Base-by-base conservation (phyloP, 1,140 invertebrate genomes). In the Leptonema lineaticorne region DNA sequence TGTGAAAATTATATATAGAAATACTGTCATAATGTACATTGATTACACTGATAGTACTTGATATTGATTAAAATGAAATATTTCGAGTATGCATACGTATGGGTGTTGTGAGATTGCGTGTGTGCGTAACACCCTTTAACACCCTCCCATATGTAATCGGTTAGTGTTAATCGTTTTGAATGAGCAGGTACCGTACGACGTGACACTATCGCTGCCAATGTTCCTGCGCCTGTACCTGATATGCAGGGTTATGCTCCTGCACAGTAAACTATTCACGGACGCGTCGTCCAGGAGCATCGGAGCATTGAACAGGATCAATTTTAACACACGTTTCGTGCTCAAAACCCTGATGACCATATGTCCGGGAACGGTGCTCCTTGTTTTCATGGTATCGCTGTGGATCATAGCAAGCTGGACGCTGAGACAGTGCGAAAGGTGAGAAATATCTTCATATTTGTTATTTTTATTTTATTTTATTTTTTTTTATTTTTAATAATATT, bases 271-370 rank as follows among this genome's bases (percentile, higher is more conserved):
- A 62, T 99, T 99, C 85, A 99, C 97, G 46, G 97, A 99, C 84
- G 96, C 96, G 70, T 97, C 95, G 53, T 96, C 93, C 58, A 86
- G 91, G 77, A 92, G 90, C 83, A 93, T 93, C 85, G 96, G 96
- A 77, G 97, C 97, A 76, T 88, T 99, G 76, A 99, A 99, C 88
- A 90, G 97, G 77, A 99, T 99, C 82, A 99, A 98, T 85, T 99
- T 99, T 87, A 98, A 99, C 84, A 99, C 97, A 76, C 88, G 92
- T 77, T 99, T 99, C 85, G 97, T 99, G 76, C 87, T 99, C 76
- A 99, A 99, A 85, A 99, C 97, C 53, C 84, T 99, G 73, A 99
- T 99, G 97, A 99, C 97, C 77, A 98, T 99, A 78, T 99, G 96
- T 83, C 98, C 98, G 24, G 98, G 97, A 73, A 99, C 96, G 53